Evolutionary conservation across 2,888 invertebrate genomes (phyloP), one percentile per base, ranked within the genome.

Genomic region (Tetropium fuscum): DNA sequence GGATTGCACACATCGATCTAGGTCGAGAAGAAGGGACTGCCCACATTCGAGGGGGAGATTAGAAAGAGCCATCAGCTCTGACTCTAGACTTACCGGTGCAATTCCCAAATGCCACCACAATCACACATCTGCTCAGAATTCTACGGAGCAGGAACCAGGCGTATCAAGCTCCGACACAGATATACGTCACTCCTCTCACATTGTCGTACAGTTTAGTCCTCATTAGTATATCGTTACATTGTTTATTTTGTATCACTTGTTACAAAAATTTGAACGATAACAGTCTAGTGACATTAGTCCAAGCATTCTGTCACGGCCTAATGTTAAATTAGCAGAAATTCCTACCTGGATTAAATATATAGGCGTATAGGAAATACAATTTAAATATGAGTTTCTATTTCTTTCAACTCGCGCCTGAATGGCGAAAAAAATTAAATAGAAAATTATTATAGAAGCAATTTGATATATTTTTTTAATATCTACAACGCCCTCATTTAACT

Each of bases 61-160:
- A 19, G 80, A 81, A 58, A 65, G 80, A 48, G 80, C 80, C 3
- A 80, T 80, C 32, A 80, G 79, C 60, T 79, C 80, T 0, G 80
- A 81, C 62, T 80, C 80, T 13, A 70, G 80, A 55, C 63, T 81
- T 47, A 79, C 74, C 5, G 79, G 80, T 6, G 75, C 74, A 7
- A 74, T 74, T n/a, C 70, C 73, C 1, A 70, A 63, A 34, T 70
- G 66, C 15, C 67, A 71, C 44, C 73, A 68, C 15, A 68, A 70
- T 53, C 72, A 74, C 13, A 56, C 65, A 49, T 43, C 69, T 59
- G 69, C 72, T 8, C 74, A 76, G 49, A 72, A 67, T 18, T 79
- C 79, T 3, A 73, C 74, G 7, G 80, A 80, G 53, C 75, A 77
- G 34, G 74, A 74, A 59, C 69, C 72, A 4, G 68, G 60, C n/a